These are phyloP conservation scores for Gobio gobio DNA, from an alignment of 2,113 vertebrate genomes.

Conservation along the genomic window DNA sequence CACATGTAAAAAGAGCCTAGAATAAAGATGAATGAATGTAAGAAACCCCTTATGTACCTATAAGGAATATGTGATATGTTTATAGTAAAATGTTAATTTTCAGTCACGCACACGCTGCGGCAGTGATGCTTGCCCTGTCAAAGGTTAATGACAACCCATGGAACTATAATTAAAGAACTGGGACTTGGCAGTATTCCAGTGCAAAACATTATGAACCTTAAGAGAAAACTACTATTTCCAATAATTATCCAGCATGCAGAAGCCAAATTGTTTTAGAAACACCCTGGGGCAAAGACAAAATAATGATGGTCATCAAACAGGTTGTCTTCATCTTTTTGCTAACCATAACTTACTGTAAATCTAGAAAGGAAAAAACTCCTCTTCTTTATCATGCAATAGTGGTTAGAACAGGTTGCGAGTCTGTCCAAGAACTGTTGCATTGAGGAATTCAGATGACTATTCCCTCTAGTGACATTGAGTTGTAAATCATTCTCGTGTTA, in stretches of 20 bases:
- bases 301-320: constrained; percentile 15
- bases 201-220: constrained; percentile 48
- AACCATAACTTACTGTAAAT: not conserved
- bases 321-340: not conserved
- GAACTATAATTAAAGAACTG: constrained; percentile 42
- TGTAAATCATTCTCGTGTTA: constrained; percentile 39
- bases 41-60: not conserved
- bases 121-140: constrained; percentile 23
- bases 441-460: constrained; percentile 7
- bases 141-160: constrained; percentile 61
- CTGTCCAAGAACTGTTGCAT: not conserved
- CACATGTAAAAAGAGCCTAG: not conserved
- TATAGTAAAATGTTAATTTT: not conserved
- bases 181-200: constrained; percentile 50
- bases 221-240: constrained; percentile 32
- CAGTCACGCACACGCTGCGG: not conserved
- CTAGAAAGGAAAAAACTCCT: not conserved
- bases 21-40: not conserved
- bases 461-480: constrained; percentile 5
- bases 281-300: constrained; percentile 24
- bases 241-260: constrained; percentile 4
- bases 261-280: constrained; percentile 9
- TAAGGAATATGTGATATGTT: too few species aligned
- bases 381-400: not conserved
- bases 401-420: not conserved